Percentiles rank a stretch among this genome's conserved stretches.
These are phyloP conservation scores for Crambe crambe DNA, from an alignment of 37 sponge, comb jelly and placozoan species.

Conservation along the genomic window DNA sequence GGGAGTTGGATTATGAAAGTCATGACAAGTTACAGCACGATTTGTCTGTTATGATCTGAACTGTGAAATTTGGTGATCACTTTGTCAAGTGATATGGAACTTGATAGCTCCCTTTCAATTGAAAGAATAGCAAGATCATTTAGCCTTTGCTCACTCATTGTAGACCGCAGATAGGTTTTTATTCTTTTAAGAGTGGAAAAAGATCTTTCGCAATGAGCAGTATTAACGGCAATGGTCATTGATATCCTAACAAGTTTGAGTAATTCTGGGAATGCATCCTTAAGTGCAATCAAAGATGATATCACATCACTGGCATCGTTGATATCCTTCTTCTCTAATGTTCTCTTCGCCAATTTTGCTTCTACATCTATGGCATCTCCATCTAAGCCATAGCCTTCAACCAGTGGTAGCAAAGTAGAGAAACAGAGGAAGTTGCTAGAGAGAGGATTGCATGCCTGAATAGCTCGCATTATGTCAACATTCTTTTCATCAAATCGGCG, in stretches of 20 bases:
- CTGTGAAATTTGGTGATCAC: neutral
- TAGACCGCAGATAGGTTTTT: slow-evolving; percentile 13
- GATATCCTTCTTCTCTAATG: neutral
- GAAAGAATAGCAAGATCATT: slow-evolving; percentile 3
- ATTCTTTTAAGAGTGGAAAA: neutral
- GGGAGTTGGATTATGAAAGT: too few species aligned
- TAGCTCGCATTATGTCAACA: neutral
- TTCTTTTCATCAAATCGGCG: neutral
- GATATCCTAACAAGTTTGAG: neutral
- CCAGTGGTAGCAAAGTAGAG: neutral
- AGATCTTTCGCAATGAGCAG: neutral
- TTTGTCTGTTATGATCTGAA: neutral
- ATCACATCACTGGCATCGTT: neutral
- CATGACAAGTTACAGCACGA: neutral
- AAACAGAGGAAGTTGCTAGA: neutral
- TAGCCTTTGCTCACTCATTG: slow-evolving; percentile 10
- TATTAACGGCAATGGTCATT: neutral
- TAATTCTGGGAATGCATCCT: neutral
- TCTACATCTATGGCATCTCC: neutral
- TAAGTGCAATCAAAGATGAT: neutral
- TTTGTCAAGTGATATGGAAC: neutral
- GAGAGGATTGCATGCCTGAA: too few species aligned
- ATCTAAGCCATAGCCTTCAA: neutral
- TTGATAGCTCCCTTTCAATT: neutral
- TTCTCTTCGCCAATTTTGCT: neutral